Evolutionary conservation across 2,797 vertebrate species (phyloP), one percentile per base, ranked within the genome.

Genomic region (Lagocephalus sceleratus): DNA sequence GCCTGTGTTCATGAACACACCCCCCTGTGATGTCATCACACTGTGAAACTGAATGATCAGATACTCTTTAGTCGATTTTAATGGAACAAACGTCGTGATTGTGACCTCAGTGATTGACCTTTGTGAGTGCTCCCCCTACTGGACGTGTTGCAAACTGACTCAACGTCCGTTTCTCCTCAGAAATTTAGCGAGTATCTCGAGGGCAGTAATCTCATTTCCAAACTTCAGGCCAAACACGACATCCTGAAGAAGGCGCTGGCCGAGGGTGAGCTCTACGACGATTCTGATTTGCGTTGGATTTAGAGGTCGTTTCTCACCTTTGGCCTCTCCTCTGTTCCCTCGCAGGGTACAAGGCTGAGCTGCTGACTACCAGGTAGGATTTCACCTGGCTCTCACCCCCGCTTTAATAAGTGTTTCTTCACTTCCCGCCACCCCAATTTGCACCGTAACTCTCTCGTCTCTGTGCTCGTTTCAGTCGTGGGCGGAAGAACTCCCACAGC

Each of bases 401-500:
- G 45, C 12, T 0, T 48, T 59, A 40, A 69, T 59, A 63, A 23
- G 16, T 52, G 52, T 70, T 51, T 44, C 52, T 44, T 63, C 46
- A 20, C 44, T 8, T 49, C 54, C 17, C 21, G 26, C 53, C 29
- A 3, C 51, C 52, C 73, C 29, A 29, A 26, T 51, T 39, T 54
- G 32, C 56, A 58, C 54, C 53, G 39, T 57, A 32, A 61, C 16
- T 52, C 44, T 54, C 23, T 60, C 20, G 14, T 66, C 20, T 58
- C 6, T 69, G 29, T 73, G n/a, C 25, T 67, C 35, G 0, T 78
- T 61, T 1, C 89, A 99, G 96, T 88, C 93, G 96, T 87, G 95
- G 96, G 85, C 92, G 96, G 88, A 95, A 95, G 81, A 99, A 98
- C 87, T 99, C 97, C 73, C 97, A 98, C 80, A 91, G 93, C 14